Evolutionary conservation across 2,113 vertebrate genomes (phyloP), one percentile per base, ranked within the genome.

Genomic region (Alaudala cheleensis): DNA sequence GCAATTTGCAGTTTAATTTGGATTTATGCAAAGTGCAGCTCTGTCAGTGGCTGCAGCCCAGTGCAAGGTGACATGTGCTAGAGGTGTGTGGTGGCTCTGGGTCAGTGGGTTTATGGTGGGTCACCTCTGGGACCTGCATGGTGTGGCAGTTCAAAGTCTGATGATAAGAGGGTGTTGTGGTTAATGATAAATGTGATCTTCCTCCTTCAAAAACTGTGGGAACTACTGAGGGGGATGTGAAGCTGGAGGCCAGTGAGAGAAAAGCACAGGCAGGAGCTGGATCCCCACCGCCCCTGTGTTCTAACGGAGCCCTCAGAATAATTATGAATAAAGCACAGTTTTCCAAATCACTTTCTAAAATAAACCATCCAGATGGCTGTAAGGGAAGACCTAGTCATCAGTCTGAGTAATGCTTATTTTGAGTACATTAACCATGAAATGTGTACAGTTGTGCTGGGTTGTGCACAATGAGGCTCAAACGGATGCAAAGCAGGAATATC

Each of bases 331-430:
- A 88, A 93, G 42, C 56, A 31, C 54, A 34, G 33, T 60, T 86
- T 90, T 83, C 80, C 76, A 96, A 93, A 83, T 34, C 28, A 2
- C 61, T 83, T 84, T 42, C 77, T 92, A 96, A 96, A 96, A 96
- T 88, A 94, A 93, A 74, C 44, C 60, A 78, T 53, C 81, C 92
- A 93, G 88, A 86, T 96, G 94, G 92, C 69, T 96, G 72, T 64
- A 88, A 88, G 71, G 5, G 12, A 74, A 90, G 83, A 74, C 79
- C 71, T 83, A 86, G 72, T 92, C 83, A 88, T 81, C 86, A 71
- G 42, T 64, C 79, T 95, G 93, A 92, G 85, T 90, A 90, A 94
- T 44, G 56, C 29, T 80, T 93, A 86, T 92, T 96, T 93, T 81
- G 88, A 71, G 90, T 23, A 10, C 16, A 31, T 81, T 62, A 78